Percentiles rank a stretch among this genome's conserved stretches.
Evolutionary conservation across 2,797 vertebrate species (phyloP).

Genomic region (Eulemur albifrons): DNA sequence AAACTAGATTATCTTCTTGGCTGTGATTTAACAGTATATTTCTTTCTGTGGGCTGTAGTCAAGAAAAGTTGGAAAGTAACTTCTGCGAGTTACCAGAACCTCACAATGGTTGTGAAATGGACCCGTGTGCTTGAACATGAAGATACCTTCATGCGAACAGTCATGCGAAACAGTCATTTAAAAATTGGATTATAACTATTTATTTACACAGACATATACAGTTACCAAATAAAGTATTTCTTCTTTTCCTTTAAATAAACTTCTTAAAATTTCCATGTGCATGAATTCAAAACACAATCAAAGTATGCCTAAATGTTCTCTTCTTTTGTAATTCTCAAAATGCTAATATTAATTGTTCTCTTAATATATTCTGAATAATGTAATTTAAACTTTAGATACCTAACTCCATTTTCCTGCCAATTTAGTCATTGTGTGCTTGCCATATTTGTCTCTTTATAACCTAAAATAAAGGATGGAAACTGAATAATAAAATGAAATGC

Average conservation of each 20-base stretch:
- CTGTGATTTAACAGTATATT: neutral
- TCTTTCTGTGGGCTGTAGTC: neutral
- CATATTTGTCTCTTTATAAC: neutral
- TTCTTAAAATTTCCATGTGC: constrained; percentile 50
- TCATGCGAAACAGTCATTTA: neutral
- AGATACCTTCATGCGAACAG: neutral
- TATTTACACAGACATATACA: neutral
- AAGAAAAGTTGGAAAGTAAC: neutral
- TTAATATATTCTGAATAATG: constrained; percentile 35
- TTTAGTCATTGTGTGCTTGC: neutral
- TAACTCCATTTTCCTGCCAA: neutral
- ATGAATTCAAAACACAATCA: constrained; percentile 45
- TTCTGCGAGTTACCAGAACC: neutral
- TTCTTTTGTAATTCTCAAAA: constrained; percentile 25
- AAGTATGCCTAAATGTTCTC: constrained; percentile 9
- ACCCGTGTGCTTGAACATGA: neutral
- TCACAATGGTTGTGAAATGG: neutral
- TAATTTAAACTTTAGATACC: constrained; percentile 32
- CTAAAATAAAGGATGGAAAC: constrained; percentile 26
- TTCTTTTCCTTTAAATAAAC: constrained; percentile 13
- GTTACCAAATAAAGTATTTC: constrained; percentile 10
- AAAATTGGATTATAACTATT: neutral
- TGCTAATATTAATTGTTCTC: constrained; percentile 36
- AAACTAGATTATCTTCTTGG: neutral
- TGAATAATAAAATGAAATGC: constrained; percentile 17